A percentile compares a stretch with the other conserved stretches of the same genome.
Evolutionary conservation across 2,888 invertebrate species (phyloP).

Genomic region (Parnassius mnemosyne): DNA sequence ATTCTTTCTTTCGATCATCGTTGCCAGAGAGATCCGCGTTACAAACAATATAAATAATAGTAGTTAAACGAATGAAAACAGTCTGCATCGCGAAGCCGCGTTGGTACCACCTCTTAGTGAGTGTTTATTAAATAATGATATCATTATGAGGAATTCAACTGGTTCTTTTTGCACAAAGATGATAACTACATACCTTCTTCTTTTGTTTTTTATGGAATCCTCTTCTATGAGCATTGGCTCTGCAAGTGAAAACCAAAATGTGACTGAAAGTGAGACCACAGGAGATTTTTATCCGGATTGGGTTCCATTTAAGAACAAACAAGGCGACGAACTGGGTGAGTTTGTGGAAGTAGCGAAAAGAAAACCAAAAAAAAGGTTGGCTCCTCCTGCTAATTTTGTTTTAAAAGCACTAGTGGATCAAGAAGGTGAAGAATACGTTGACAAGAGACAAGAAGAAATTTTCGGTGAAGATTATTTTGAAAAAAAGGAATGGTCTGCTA

Average conservation of each 20-base stretch:
- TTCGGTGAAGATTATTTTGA: slow-evolving; percentile 64
- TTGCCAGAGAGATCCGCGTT: slow-evolving; percentile 63
- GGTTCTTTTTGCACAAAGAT: slow-evolving; percentile 1
- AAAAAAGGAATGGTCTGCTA: slow-evolving; percentile 68
- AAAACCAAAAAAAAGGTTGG: slow-evolving; percentile 66
- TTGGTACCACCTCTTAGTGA: slow-evolving; percentile 39
- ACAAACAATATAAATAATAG: slow-evolving; percentile 79
- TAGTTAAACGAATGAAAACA: slow-evolving; percentile 55
- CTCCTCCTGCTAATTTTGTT: slow-evolving; percentile 59
- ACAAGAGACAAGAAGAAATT: slow-evolving; percentile 57
- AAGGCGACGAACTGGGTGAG: slow-evolving; percentile 63
- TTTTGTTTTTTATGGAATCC: slow-evolving; percentile 40
- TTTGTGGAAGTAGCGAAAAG: slow-evolving; percentile 54
- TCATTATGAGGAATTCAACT: slow-evolving; percentile 29
- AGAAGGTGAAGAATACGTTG: slow-evolving; percentile 58
- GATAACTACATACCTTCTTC: slow-evolving; percentile 29
- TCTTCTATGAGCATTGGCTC: slow-evolving; percentile 52
- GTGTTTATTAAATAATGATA: slow-evolving; percentile 40
- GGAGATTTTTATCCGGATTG: slow-evolving; percentile 67
- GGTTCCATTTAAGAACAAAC: slow-evolving; percentile 73
- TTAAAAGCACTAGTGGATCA: slow-evolving; percentile 58
- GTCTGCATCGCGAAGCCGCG: slow-evolving; percentile 60
- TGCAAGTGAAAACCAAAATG: slow-evolving; percentile 53
- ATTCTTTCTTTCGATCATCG: slow-evolving; percentile 45
- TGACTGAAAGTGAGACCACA: slow-evolving; percentile 53